phyloP scores from a whole-genome alignment of 1,140 invertebrate genomes.

The Brachystomella parvula region DNA sequence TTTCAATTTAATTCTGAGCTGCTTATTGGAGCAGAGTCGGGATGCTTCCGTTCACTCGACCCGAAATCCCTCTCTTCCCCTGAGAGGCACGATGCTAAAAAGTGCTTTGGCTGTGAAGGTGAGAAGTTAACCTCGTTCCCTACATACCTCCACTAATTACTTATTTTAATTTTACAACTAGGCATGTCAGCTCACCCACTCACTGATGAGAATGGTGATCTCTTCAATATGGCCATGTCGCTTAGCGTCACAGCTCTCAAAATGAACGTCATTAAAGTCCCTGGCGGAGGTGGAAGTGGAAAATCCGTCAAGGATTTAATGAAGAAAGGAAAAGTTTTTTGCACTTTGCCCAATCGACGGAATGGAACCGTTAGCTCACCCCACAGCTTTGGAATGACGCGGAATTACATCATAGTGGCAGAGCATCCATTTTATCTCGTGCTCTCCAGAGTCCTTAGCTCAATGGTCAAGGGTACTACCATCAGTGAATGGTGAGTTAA shows the following conservation, averaged over 20 bases:
- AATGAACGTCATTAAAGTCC: constrained; percentile 22
- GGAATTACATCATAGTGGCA: constrained; percentile 29
- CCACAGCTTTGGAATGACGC: constrained; percentile 31
- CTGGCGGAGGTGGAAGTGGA: background rate
- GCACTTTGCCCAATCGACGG: constrained; percentile 7
- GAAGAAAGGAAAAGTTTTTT: constrained; percentile 18
- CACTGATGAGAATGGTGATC: constrained; percentile 17
- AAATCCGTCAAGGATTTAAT: constrained; percentile 11
- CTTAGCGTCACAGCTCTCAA: constrained; percentile 13
- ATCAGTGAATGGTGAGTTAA: background rate
- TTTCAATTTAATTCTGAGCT: constrained; percentile 13
- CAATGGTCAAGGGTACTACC: constrained; percentile 1
- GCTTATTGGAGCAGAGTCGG: constrained; percentile 14
- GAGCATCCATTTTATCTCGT: constrained; percentile 29
- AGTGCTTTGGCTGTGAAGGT: constrained; percentile 17
- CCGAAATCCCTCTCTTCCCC: background rate
- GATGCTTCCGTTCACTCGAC: constrained; percentile 14
- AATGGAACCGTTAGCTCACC: background rate
- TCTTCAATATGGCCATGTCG: constrained; percentile 11
- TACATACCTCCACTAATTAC: background rate
- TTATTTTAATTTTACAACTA: background rate
- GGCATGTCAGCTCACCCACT: constrained; percentile 15
- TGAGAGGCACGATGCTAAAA: constrained; percentile 19
- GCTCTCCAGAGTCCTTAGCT: constrained; percentile 21
- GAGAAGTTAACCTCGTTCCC: no score